Evolutionary conservation across 2,888 invertebrate species (phyloP).

Genomic region (Lacanobia wlatinum): DNA sequence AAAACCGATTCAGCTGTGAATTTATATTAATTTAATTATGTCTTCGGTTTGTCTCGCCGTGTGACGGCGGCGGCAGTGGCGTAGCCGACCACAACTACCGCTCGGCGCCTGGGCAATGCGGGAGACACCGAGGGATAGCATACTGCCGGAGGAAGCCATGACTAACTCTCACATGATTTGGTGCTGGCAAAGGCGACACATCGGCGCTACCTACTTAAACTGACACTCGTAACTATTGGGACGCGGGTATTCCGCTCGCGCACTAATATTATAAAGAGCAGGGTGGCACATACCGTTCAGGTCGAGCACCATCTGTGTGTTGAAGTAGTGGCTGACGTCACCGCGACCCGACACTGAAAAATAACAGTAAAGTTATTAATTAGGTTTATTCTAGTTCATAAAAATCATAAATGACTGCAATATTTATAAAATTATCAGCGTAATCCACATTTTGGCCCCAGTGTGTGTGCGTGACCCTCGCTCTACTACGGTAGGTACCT

Average conservation of each 20-base stretch:
- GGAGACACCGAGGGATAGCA: slow-evolving; percentile 9
- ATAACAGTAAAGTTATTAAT: slow-evolving; percentile 42
- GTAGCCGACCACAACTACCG: slow-evolving; percentile 17
- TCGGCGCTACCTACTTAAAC: background rate
- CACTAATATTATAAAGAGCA: slow-evolving; percentile 72
- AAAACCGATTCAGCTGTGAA: slow-evolving; percentile 80
- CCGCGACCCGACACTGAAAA: slow-evolving; percentile 89
- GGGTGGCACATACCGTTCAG: slow-evolving; percentile 83
- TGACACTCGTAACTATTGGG: slow-evolving; percentile 72
- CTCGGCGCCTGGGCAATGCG: slow-evolving; percentile 29
- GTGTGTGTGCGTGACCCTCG: background rate
- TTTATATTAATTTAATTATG: slow-evolving; percentile 87
- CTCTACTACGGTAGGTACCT: background rate
- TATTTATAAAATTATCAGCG: background rate
- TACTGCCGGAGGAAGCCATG: slow-evolving; percentile 37
- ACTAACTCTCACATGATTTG: slow-evolving; percentile 27
- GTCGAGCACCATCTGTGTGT: slow-evolving; percentile 89
- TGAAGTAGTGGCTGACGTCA: slow-evolving; percentile 88
- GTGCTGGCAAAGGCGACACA: slow-evolving; percentile 1
- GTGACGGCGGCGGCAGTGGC: slow-evolving; percentile 58
- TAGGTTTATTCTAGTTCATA: background rate
- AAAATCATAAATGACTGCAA: background rate
- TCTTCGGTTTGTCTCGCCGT: slow-evolving; percentile 80
- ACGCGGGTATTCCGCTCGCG: slow-evolving; percentile 67
- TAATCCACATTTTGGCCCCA: background rate